Evolutionary conservation across 1,140 invertebrate genomes (phyloP).

Genomic region (Pantala flavescens): DNA sequence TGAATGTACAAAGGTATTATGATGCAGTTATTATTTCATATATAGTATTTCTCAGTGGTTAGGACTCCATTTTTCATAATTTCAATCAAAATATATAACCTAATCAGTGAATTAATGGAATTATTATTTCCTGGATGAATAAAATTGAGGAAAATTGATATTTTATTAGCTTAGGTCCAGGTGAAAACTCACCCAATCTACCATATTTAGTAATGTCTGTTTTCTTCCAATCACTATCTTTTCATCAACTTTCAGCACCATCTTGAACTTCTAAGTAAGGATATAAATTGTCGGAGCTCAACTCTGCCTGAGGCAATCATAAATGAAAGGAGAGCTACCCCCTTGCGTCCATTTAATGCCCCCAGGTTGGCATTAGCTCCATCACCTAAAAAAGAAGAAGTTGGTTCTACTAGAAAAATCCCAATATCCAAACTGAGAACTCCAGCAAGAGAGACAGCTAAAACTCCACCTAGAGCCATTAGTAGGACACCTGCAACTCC

Average conservation of each 20-base stretch:
- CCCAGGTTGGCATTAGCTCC: background rate
- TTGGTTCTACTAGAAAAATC: background rate
- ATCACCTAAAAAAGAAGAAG: background rate
- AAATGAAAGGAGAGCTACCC: background rate
- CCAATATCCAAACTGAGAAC: background rate
- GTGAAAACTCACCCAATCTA: too few species aligned
- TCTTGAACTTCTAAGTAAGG: background rate
- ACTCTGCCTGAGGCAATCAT: background rate
- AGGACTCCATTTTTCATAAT: too few species aligned
- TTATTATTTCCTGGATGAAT: too few species aligned
- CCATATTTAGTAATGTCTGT: too few species aligned
- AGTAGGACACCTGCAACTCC: background rate
- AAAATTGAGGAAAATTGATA: too few species aligned
- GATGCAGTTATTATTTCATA: too few species aligned
- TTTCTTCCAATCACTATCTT: too few species aligned
- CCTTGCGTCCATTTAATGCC: background rate
- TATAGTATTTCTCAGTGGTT: too few species aligned
- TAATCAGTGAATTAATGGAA: too few species aligned
- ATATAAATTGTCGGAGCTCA: background rate
- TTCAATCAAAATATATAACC: too few species aligned
- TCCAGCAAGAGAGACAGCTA: background rate
- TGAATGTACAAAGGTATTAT: too few species aligned
- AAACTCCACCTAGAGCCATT: background rate
- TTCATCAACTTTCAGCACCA: background rate
- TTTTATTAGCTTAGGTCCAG: too few species aligned